Evolutionary conservation across 2,888 invertebrate species (phyloP).

Genomic region (Drosophila phalerata): DNA sequence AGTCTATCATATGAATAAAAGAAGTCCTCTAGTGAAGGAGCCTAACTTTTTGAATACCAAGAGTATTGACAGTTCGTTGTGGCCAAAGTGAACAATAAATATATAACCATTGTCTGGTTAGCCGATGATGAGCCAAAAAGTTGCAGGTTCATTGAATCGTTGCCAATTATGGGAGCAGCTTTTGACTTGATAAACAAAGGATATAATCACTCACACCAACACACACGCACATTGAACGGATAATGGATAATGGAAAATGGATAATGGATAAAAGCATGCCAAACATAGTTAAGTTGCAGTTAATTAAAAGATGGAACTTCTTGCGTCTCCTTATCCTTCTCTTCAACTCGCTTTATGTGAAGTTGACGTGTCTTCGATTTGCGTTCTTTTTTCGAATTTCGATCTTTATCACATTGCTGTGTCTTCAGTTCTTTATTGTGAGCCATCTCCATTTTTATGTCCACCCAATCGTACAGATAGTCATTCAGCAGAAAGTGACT

Average conservation of each 20-base stretch:
- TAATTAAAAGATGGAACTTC: constrained; percentile 40
- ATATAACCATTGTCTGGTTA: constrained; percentile 3
- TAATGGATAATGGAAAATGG: constrained; percentile 5
- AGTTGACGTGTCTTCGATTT: constrained; percentile 2
- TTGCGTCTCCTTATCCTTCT: not conserved
- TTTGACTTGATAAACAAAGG: constrained; percentile 43
- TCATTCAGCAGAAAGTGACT: constrained; percentile 39
- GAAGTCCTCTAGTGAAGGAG: not conserved
- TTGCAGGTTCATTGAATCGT: constrained; percentile 14
- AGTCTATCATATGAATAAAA: not conserved
- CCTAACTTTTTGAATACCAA: not conserved
- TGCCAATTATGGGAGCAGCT: constrained; percentile 41
- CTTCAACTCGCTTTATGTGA: not conserved
- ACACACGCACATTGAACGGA: constrained; percentile 13
- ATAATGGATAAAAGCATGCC: constrained; percentile 15
- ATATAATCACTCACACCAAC: constrained; percentile 11
- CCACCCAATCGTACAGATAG: constrained; percentile 59
- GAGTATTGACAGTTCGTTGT: constrained; percentile 1
- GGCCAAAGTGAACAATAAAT: not conserved
- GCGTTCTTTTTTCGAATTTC: not conserved
- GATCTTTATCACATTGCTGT: constrained; percentile 5
- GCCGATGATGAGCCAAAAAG: constrained; percentile 16
- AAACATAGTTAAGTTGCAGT: constrained; percentile 32
- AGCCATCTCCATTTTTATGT: constrained; percentile 24
- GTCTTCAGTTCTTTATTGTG: not conserved